Base-by-base conservation (phyloP, 2,888 invertebrate species). In the Penaeus monodon region DNA sequence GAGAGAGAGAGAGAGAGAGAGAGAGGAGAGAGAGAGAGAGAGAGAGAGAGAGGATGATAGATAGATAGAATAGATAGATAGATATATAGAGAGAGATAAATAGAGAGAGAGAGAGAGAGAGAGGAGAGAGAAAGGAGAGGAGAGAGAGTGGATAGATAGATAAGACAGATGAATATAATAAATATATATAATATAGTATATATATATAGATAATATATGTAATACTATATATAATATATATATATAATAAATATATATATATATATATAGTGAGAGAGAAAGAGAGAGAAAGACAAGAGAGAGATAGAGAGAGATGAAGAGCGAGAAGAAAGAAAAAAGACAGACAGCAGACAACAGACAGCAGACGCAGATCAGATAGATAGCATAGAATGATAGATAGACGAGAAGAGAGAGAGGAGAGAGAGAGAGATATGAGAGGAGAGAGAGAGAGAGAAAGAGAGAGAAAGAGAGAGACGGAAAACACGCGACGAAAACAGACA, bases 381-480 rank as follows among this genome's bases (percentile, higher is more conserved):
- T n/a, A n/a, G n/a, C n/a, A n/a, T n/a, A n/a, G n/a, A n/a, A n/a
- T n/a, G n/a, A n/a, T n/a, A n/a, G n/a, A n/a, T n/a, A n/a, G n/a
- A n/a, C n/a, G n/a, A n/a, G n/a, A 14, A 24, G 24, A 66, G 27
- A 80, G 79, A 17, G 27, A 49, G 49, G 27, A 44, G 22, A 27
- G 14, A 44, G 57, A 57, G 57, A 33, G 33, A 33, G 57, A 57
- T n/a, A n/a, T n/a, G 49, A 76, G 76, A 76, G 49, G 24, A 44
- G 33, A 33, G 74, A 29, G 73, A 73, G 76, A 44, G 74, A 76
- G 81, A 81, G 81, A 82, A 63, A 81, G 70, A 70, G 70, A 24
- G 33, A 76, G 14, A 10, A 17, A 29, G 33, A 17, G 33, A 73
- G 27, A 29, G 73, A 17, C 17, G 20, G 22, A 33, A 27, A 27